Conservation (phyloP, 35 echinoderm and acorn worm species). For the Apostichopus japonicus region DNA sequence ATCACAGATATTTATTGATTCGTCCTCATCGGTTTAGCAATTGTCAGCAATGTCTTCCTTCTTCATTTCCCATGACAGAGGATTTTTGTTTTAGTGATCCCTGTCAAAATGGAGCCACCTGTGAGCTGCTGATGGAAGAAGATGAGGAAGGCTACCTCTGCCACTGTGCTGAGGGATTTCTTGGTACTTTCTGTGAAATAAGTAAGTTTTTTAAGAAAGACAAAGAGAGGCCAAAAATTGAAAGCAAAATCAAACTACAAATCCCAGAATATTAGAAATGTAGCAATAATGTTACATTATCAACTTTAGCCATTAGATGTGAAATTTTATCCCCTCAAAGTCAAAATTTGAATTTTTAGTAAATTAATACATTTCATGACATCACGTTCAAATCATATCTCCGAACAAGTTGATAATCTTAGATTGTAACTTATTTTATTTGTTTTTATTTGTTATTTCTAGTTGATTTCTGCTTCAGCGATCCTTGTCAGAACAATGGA, state of each 20-base stretch:
- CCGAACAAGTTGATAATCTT: too few relatives aligned
- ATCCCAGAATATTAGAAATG: too few relatives aligned
- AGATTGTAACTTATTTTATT: background rate
- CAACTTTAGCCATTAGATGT: too few relatives aligned
- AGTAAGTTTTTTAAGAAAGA: background rate
- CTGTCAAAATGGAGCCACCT: constrained; percentile 76
- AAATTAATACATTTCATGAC: too few relatives aligned
- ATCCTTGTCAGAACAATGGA: constrained; percentile 74
- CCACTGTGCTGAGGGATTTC: constrained; percentile 15
- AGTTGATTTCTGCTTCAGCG: constrained; percentile 51
- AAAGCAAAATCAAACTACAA: too few relatives aligned
- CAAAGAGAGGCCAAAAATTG: too few relatives aligned
- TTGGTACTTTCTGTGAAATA: constrained; percentile 50
- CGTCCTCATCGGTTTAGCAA: too few relatives aligned
- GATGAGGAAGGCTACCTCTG: constrained; percentile 63
- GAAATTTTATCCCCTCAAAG: too few relatives aligned
- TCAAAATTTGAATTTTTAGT: too few relatives aligned
- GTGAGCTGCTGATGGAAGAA: constrained; percentile 59
- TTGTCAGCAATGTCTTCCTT: background rate
- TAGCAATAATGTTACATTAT: background rate
- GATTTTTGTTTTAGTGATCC: constrained; percentile 90
- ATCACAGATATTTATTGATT: too few relatives aligned
- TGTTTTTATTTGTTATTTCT: constrained; percentile 5
- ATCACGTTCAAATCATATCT: too few relatives aligned
- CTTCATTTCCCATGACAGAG: constrained; percentile 43